A percentile compares a stretch with the other conserved stretches of the same genome.
Conservation (phyloP, 2,888 invertebrate species). For the Reticulitermes lucifugus region DNA sequence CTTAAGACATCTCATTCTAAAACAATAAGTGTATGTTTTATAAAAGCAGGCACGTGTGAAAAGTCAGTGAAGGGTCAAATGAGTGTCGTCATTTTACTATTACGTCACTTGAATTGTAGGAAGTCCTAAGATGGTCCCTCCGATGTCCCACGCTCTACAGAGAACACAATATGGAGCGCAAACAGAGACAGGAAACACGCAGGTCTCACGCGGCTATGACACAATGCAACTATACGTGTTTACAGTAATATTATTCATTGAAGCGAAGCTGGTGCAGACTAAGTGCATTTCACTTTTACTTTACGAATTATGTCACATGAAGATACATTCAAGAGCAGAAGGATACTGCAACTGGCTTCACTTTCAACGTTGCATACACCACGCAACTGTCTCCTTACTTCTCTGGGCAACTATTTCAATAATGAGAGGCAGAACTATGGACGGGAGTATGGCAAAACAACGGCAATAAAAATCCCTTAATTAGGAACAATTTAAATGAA, state of each 20-base stretch:
- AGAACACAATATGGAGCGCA: not conserved
- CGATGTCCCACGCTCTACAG: conserved; percentile 25
- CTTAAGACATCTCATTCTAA: not conserved
- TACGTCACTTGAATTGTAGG: not conserved
- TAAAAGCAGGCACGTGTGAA: not conserved
- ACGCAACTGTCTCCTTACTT: too few relatives aligned
- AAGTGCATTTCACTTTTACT: not conserved
- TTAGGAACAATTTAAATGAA: too few relatives aligned
- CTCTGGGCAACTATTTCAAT: too few relatives aligned
- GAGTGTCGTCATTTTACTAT: conserved; percentile 5
- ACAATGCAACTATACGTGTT: not conserved
- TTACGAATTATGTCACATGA: not conserved
- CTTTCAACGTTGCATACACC: not conserved
- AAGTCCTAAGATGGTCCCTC: conserved; percentile 3
- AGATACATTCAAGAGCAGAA: not conserved
- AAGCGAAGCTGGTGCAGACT: not conserved
- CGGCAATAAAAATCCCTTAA: too few relatives aligned
- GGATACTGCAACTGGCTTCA: not conserved
- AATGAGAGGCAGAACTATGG: too few relatives aligned
- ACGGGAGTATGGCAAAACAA: too few relatives aligned
- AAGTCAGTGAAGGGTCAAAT: not conserved
- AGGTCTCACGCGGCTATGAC: conserved; percentile 17
- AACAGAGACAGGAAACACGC: not conserved
- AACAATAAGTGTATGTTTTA: not conserved
- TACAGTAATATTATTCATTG: conserved; percentile 2